Evolutionary conservation across 1,140 invertebrate species (phyloP).

Genomic region (Teleogryllus occipitalis): DNA sequence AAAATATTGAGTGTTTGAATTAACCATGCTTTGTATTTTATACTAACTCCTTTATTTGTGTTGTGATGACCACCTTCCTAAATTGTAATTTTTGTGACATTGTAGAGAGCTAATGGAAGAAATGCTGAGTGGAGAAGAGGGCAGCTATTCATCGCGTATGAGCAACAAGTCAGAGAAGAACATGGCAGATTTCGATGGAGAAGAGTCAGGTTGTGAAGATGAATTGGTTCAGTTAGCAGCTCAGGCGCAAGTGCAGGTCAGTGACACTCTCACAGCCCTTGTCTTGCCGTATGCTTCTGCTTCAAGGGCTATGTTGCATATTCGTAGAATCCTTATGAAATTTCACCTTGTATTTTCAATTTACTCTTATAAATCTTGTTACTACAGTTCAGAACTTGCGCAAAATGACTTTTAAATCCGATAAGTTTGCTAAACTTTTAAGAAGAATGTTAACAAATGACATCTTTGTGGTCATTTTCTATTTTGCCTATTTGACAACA

Average conservation of each 20-base stretch:
- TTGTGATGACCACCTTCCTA: neutral
- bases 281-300: too few species aligned
- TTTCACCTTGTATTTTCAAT: too few species aligned
- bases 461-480: too few species aligned
- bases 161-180: slow-evolving; percentile 93
- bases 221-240: slow-evolving; percentile 71
- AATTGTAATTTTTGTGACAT: neutral
- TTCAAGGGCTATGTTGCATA: too few species aligned
- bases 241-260: slow-evolving; percentile 27
- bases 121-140: slow-evolving; percentile 55
- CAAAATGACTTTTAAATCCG: too few species aligned
- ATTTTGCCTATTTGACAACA: too few species aligned
- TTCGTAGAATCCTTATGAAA: too few species aligned
- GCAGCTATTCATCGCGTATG: slow-evolving; percentile 76
- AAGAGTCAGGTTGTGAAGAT: slow-evolving; percentile 81
- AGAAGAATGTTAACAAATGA: too few species aligned
- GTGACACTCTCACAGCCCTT: neutral
- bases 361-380: too few species aligned
- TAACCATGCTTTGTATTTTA: neutral
- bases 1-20: too few species aligned
- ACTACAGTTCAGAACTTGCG: too few species aligned
- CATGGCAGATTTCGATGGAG: slow-evolving; percentile 89
- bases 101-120: slow-evolving; percentile 36
- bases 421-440: too few species aligned
- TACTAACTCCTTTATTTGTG: neutral